A percentile compares a stretch with the other conserved stretches of the same genome.
These are phyloP conservation scores for Phyto melanocephala DNA, from an alignment of 2,888 invertebrate genomes.

Conservation along the genomic window DNA sequence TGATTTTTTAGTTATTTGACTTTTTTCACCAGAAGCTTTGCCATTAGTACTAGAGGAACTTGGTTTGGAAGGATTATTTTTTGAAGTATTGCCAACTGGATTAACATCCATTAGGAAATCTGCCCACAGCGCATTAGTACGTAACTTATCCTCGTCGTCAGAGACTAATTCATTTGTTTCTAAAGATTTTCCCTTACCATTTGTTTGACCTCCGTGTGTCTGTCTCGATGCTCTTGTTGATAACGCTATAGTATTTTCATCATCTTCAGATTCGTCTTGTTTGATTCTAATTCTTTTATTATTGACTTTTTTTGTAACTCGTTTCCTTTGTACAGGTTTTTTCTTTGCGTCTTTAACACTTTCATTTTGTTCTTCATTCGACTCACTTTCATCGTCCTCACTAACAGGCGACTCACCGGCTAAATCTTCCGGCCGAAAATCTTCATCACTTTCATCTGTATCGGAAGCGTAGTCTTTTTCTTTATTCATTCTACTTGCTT, in stretches of 20 bases:
- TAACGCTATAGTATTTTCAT: conserved; percentile 19
- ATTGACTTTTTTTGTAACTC: conserved; percentile 44
- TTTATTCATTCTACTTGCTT: conserved; percentile 72
- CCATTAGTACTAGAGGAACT: conserved; percentile 30
- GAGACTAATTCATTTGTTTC: conserved; percentile 74
- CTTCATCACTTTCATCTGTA: conserved; percentile 88
- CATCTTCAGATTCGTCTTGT: conserved; percentile 24
- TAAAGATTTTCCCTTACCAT: conserved; percentile 65
- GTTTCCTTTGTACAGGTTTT: conserved; percentile 45
- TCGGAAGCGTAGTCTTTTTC: conserved; percentile 81
- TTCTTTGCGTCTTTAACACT: conserved; percentile 32
- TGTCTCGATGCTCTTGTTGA: conserved; percentile 69
- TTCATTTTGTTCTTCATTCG: conserved; percentile 47
- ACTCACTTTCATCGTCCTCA: conserved; percentile 60
- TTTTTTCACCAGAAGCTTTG: conserved; percentile 11
- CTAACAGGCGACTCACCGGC: conserved; percentile 79
- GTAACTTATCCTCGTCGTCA: conserved; percentile 84
- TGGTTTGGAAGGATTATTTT: neutral
- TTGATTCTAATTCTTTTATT: conserved; percentile 20
- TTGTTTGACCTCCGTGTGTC: conserved; percentile 47
- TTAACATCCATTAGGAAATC: conserved; percentile 87
- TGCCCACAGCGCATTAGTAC: conserved; percentile 88
- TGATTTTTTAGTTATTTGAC: neutral
- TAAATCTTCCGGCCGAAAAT: conserved; percentile 83
- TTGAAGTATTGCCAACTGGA: conserved; percentile 65